Conservation (phyloP, 1,140 invertebrate species). For the Drosophila rufa region DNA sequence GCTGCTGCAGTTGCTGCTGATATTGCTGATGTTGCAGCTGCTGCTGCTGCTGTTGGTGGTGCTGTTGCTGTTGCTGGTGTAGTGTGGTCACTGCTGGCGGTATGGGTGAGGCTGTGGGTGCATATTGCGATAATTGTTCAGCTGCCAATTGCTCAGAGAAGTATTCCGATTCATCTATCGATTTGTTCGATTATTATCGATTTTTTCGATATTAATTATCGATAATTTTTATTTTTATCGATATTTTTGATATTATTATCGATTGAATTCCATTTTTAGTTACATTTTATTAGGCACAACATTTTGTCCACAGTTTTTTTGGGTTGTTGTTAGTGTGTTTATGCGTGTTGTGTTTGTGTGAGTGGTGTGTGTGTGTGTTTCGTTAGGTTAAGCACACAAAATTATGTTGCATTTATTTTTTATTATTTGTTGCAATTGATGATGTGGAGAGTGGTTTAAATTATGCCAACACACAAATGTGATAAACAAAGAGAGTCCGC, state of each 20-base stretch:
- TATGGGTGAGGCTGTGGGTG: conserved; percentile 80
- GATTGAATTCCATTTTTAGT: conserved; percentile 19
- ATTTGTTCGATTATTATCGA: neutral
- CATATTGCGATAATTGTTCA: conserved; percentile 85
- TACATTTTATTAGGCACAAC: conserved; percentile 21
- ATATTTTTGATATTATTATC: neutral
- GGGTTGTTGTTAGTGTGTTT: conserved; percentile 45
- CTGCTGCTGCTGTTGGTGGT: conserved; percentile 44
- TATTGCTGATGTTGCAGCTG: conserved; percentile 40
- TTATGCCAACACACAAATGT: conserved; percentile 55
- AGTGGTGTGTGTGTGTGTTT: conserved; percentile 44
- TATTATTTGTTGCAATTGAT: conserved; percentile 38
- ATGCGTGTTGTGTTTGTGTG: conserved; percentile 22
- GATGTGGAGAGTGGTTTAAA: conserved; percentile 34
- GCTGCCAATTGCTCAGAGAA: conserved; percentile 85
- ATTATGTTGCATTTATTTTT: conserved; percentile 32
- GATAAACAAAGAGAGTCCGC: conserved; percentile 62
- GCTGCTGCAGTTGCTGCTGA: conserved; percentile 32
- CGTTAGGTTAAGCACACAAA: conserved; percentile 77
- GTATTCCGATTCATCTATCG: conserved; percentile 84
- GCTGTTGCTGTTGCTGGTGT: conserved; percentile 58
- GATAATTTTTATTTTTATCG: no score
- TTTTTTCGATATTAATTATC: conserved; percentile 21
- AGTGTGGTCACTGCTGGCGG: conserved; percentile 56
- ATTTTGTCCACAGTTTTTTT: conserved; percentile 55